A percentile compares a stretch with the other conserved stretches of the same genome.
These are phyloP conservation scores for Passer domesticus DNA, from an alignment of 2,113 vertebrate genomes.

Conservation along the genomic window DNA sequence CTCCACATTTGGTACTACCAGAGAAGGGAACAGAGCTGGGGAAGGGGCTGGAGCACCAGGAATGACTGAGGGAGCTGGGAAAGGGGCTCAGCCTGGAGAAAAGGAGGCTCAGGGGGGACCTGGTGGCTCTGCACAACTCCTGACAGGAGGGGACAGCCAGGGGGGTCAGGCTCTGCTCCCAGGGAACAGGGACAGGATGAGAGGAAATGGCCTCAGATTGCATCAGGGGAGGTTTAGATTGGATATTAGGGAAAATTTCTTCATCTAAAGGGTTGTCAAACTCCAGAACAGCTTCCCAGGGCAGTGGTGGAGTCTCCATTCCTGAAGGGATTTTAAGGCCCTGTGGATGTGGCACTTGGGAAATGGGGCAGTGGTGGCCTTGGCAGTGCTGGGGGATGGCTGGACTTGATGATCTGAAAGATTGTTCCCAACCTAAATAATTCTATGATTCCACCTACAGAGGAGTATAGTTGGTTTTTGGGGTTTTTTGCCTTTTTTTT, in stretches of 20 bases:
- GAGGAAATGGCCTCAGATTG: rapidly evolving
- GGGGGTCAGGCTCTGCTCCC: rapidly evolving
- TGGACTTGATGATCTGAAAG: neutral
- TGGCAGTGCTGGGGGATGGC: neutral
- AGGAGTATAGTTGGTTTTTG: neutral
- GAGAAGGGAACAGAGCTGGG: rapidly evolving
- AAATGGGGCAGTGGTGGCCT: neutral
- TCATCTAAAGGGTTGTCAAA: neutral
- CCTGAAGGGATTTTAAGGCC: neutral
- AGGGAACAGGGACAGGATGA: neutral
- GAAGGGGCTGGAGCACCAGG: neutral
- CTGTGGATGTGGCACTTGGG: neutral
- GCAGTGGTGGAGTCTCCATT: neutral
- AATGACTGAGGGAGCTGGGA: neutral
- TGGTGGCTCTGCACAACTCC: neutral
- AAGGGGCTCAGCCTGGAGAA: neutral
- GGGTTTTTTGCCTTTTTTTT: neutral
- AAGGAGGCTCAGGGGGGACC: neutral
- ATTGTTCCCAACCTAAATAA: neutral
- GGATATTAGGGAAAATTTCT: neutral
- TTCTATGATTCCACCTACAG: neutral
- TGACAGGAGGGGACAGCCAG: neutral
- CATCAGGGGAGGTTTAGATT: rapidly evolving
- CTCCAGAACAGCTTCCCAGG: neutral
- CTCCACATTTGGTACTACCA: neutral